Percentiles rank a stretch among this genome's conserved stretches.
Conservation (phyloP, 1,140 invertebrate genomes). For the Bombus polaris region DNA sequence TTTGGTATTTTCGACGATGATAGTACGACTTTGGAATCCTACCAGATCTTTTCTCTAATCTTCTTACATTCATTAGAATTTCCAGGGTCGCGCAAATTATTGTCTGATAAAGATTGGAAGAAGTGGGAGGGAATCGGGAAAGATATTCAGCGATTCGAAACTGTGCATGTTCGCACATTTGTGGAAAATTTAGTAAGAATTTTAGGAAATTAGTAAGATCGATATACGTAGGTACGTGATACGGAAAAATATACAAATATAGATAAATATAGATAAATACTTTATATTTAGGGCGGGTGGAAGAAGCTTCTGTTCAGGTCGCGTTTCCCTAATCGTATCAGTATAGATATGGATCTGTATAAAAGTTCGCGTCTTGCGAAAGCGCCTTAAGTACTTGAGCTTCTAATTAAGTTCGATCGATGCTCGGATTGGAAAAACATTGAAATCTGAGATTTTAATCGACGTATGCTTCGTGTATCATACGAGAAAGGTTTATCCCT, state of each 20-base stretch:
- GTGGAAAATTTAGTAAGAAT: not conserved
- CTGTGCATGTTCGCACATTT: no score
- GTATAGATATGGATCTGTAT: not conserved
- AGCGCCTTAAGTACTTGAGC: no score
- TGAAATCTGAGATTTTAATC: not conserved
- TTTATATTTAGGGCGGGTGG: not conserved
- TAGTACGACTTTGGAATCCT: no score
- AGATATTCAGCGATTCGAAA: not conserved
- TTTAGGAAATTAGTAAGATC: not conserved
- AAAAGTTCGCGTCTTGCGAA: not conserved
- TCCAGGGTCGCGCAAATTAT: no score
- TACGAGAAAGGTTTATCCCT: not conserved
- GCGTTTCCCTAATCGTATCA: rapidly evolving
- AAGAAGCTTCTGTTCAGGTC: not conserved
- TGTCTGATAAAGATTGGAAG: no score
- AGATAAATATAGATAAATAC: no score
- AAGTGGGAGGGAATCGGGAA: rapidly evolving
- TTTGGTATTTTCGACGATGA: no score
- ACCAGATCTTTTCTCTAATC: no score
- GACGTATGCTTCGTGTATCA: not conserved
- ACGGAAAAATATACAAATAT: not conserved
- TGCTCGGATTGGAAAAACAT: not conserved
- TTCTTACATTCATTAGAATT: no score
- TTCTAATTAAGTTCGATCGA: no score
- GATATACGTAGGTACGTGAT: no score